Base-by-base conservation (phyloP, 2,888 invertebrate genomes). In the Zygothrica quintamaculata region DNA sequence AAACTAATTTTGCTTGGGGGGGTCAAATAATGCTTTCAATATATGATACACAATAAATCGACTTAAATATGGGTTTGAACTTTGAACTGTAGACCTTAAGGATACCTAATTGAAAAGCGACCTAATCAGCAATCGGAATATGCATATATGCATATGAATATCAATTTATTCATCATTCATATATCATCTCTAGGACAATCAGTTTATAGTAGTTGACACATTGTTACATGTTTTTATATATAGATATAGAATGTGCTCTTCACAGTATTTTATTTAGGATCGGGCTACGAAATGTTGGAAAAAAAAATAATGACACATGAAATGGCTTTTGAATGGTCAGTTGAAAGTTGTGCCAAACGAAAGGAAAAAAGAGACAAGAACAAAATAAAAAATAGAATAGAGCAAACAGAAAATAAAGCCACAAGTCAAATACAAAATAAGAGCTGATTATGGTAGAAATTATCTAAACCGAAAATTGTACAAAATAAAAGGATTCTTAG, bases 251-350 rank as follows among this genome's bases (percentile, higher is more conserved):
- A 69, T 78, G 77, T 81, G 81, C 79, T 81, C 69, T 84, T 81
- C 77, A 74, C 74, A 65, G 68, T 76, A 75, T 80, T 86, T 84
- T 87, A 86, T 86, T 84, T 72, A 68, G 90, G 90, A 89, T 81
- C 74, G 77, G 89, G 89, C 90, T 86, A 71, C 64, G 72, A 84
- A 78, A 80, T 81, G 88, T 88, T 88, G 86, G 53, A 66, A 80
- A 75, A 80, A 75, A 77, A 80, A 78, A 84, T 84, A 88, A 86
- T 89, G 89, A 84, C 80, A 87, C 88, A 88, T 89, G 90, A 89
- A 89, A 89, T 89, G 89, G 89, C 85, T 90, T 89, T 89, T 89
- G 74, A 88, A 90, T 90, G 89, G 82, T 69, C 69, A 68, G 73
- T 74, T 69, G 62, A 79, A 70, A 84, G 52, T 78, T 62, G 81